A percentile compares a stretch with the other conserved stretches of the same genome.
These are phyloP conservation scores for Acropternis orthonyx DNA, from an alignment of 2,797 vertebrate species.

Conservation along the genomic window DNA sequence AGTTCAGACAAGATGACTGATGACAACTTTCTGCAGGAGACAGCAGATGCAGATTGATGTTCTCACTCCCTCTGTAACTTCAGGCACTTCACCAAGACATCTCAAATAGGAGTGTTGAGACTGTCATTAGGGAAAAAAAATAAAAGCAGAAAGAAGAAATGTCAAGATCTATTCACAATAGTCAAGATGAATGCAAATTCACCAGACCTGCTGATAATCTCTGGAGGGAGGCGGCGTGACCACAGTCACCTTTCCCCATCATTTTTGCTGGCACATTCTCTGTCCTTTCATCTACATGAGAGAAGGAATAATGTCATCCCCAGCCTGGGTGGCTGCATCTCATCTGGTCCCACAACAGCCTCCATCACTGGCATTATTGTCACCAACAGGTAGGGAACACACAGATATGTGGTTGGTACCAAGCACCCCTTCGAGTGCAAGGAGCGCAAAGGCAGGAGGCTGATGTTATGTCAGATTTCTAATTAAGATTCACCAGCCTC, in stretches of 20 bases:
- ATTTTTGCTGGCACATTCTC: not conserved
- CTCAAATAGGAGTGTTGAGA: not conserved
- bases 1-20: not conserved
- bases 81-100: not conserved
- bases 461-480: fast-evolving
- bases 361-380: not conserved
- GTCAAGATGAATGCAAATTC: not conserved
- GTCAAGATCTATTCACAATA: not conserved
- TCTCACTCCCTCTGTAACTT: not conserved
- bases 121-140: not conserved
- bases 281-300: not conserved
- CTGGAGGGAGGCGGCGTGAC: not conserved
- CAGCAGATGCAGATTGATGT: not conserved
- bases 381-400: not conserved
- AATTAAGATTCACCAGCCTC: not conserved
- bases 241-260: not conserved
- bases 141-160: not conserved
- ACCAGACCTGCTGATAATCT: not conserved
- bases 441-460: fast-evolving
- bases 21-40: not conserved
- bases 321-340: not conserved
- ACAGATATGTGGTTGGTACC: fast-evolving
- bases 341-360: not conserved
- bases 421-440: not conserved
- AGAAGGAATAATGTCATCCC: not conserved